Conservation (phyloP, 2,113 vertebrate genomes). For the Grantiella picta region DNA sequence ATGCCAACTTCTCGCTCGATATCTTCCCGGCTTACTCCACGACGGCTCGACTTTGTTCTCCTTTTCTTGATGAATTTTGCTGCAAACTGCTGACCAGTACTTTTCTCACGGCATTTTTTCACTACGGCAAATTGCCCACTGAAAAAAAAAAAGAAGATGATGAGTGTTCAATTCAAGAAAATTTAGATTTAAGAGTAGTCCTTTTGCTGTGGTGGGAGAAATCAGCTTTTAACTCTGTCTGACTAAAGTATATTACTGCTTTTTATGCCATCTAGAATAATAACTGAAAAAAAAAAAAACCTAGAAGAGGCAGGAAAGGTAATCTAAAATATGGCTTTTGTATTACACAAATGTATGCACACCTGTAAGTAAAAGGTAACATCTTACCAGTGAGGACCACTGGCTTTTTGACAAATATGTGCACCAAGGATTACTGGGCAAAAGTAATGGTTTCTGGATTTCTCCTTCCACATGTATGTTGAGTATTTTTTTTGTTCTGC, state of each 20-base stretch:
- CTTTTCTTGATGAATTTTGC: slow-evolving; percentile 97
- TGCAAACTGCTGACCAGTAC: slow-evolving; percentile 83
- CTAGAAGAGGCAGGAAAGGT: not conserved
- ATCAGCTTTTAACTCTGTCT: not conserved
- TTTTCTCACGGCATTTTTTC: slow-evolving; percentile 89
- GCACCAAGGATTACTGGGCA: not conserved
- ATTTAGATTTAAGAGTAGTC: not conserved
- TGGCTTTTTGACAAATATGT: not conserved
- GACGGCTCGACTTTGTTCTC: slow-evolving; percentile 90
- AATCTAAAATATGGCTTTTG: not conserved
- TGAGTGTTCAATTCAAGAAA: not conserved
- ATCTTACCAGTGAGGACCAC: not conserved
- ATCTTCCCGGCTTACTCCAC: slow-evolving; percentile 91
- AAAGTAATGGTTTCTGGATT: not conserved
- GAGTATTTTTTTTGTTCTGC: not conserved
- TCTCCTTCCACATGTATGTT: not conserved
- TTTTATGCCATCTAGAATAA: not conserved
- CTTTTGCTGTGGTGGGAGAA: not conserved
- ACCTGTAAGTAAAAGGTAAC: not conserved
- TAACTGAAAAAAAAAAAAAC: not conserved
- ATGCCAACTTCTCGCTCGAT: slow-evolving; percentile 96
- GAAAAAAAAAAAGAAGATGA: not conserved
- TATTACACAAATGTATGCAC: not conserved
- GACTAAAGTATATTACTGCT: not conserved
- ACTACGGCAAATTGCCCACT: slow-evolving; percentile 97